Evolutionary conservation across 2,113 vertebrate species (phyloP).

Genomic region (Oxyura jamaicensis): DNA sequence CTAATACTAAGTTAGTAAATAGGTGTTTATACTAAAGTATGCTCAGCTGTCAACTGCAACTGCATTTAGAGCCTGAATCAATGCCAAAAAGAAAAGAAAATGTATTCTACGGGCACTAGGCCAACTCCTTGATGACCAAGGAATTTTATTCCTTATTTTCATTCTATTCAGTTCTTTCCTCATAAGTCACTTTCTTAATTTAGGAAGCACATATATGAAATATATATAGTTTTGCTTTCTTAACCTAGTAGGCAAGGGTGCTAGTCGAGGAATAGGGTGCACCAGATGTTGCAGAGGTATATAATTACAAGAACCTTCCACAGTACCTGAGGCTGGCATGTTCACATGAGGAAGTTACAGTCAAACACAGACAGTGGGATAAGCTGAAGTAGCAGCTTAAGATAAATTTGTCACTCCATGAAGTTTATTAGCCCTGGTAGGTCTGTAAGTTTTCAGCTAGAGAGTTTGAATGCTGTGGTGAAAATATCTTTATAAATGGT

Average conservation of each 20-base stretch:
- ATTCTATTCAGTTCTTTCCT: neutral
- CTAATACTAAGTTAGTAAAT: neutral
- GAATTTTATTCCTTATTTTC: neutral
- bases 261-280: neutral
- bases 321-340: neutral
- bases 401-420: neutral
- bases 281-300: neutral
- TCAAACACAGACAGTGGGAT: neutral
- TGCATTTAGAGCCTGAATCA: neutral
- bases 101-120: neutral
- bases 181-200: neutral
- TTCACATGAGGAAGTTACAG: neutral
- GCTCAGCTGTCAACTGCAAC: neutral
- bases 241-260: neutral
- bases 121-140: neutral
- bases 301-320: neutral
- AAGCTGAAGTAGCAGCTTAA: neutral
- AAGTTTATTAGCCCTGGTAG: neutral
- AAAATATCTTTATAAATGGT: neutral
- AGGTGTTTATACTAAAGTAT: neutral
- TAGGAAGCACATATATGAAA: neutral
- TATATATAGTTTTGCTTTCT: neutral
- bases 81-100: neutral
- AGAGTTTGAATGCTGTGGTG: neutral
- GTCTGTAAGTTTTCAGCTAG: neutral